Evolutionary conservation across 1,140 invertebrate species (phyloP).

Genomic region (Pseudomyrmex flavicornis): DNA sequence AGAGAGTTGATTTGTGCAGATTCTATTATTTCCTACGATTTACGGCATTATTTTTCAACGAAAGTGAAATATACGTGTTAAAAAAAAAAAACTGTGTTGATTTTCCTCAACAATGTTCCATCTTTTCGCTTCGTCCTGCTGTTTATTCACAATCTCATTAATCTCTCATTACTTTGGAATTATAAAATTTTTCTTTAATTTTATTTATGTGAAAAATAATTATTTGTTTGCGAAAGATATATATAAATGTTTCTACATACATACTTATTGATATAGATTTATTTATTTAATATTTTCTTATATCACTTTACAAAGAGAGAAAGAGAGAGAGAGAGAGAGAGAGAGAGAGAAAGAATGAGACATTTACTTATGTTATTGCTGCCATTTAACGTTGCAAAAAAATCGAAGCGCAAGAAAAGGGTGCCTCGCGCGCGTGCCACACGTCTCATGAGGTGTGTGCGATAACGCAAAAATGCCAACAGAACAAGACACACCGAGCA

Average conservation of each 20-base stretch:
- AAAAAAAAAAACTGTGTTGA: constrained; percentile 62
- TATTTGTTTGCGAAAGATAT: no score
- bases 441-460: constrained; percentile 6
- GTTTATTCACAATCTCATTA: neutral
- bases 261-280: no score
- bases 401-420: constrained; percentile 18
- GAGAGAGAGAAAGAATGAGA: no score
- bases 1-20: constrained; percentile 84
- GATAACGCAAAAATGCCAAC: constrained; percentile 35
- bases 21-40: constrained; percentile 84
- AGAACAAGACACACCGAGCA: constrained; percentile 23
- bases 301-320: no score
- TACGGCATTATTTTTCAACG: constrained; percentile 85
- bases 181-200: no score
- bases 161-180: neutral
- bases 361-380: no score
- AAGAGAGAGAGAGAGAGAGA: no score
- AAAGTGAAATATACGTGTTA: constrained; percentile 84
- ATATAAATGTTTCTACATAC: no score
- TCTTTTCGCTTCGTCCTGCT: neutral
- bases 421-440: constrained; percentile 2
- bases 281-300: no score
- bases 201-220: no score
- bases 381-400: neutral
- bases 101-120: neutral